Conservation (phyloP, 2,797 vertebrate genomes). For the Caiman crocodilus region DNA sequence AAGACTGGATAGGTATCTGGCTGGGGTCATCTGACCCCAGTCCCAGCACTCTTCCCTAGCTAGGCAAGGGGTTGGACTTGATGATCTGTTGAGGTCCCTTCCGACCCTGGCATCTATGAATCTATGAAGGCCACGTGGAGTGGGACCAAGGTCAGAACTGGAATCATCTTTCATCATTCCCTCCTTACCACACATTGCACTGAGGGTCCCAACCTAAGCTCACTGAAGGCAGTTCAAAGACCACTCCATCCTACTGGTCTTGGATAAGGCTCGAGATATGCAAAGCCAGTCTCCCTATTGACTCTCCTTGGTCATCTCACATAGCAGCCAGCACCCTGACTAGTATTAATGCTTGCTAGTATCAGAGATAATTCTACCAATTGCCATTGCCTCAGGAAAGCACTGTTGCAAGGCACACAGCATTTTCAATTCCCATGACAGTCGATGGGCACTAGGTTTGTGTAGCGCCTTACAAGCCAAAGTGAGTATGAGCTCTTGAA, state of each 20-base stretch:
- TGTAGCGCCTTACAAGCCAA: too few relatives aligned
- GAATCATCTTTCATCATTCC: not conserved
- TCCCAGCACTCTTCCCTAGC: too few relatives aligned
- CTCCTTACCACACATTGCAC: not conserved
- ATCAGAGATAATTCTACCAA: too few relatives aligned
- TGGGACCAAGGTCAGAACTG: not conserved
- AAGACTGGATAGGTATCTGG: too few relatives aligned
- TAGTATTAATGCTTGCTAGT: not conserved
- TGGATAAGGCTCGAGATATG: not conserved
- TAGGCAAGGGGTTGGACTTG: too few relatives aligned
- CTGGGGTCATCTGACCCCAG: too few relatives aligned
- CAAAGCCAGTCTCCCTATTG: not conserved
- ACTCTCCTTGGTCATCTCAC: not conserved
- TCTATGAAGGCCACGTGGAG: not conserved
- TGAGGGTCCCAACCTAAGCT: not conserved
- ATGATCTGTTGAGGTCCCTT: too few relatives aligned
- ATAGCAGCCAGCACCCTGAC: constrained; percentile 10
- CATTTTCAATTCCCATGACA: too few relatives aligned
- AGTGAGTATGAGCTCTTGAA: not conserved
- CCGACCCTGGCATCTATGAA: too few relatives aligned
- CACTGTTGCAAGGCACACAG: too few relatives aligned
- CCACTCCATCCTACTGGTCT: not conserved
- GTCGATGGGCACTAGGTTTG: too few relatives aligned
- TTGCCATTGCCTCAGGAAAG: too few relatives aligned
- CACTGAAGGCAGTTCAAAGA: not conserved